Conservation (phyloP, 2,797 vertebrate genomes). For the Steatocranus sp. region DNA sequence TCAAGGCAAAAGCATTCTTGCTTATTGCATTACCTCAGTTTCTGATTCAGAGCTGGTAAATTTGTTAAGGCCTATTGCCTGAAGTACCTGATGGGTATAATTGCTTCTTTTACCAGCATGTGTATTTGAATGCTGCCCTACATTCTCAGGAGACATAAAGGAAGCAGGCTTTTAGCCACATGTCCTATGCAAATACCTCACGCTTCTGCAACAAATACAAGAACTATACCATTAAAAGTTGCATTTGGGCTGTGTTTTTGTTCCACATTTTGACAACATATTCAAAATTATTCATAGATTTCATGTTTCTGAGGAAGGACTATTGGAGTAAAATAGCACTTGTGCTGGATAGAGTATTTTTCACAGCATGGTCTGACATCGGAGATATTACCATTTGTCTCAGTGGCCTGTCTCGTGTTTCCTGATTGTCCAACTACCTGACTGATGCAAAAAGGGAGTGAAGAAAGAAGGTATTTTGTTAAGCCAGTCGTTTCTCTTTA, state of each 20-base stretch:
- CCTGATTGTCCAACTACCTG: not conserved
- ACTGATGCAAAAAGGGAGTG: not conserved
- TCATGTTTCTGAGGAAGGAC: not conserved
- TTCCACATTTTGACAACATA: conserved; percentile 2
- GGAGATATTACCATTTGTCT: not conserved
- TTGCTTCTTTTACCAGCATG: not conserved
- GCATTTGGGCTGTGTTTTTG: not conserved
- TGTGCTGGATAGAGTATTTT: not conserved
- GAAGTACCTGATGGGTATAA: not conserved
- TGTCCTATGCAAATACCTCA: not conserved
- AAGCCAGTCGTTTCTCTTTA: not conserved
- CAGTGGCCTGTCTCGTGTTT: not conserved
- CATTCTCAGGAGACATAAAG: not conserved
- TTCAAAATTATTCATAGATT: conserved; percentile 43
- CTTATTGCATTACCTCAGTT: not conserved
- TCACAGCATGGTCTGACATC: not conserved
- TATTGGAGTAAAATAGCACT: not conserved
- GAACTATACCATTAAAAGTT: not conserved
- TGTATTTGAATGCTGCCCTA: not conserved
- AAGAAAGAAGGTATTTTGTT: not conserved
- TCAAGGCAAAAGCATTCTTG: not conserved
- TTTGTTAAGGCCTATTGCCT: not conserved
- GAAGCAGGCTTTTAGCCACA: not conserved
- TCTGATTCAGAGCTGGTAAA: not conserved
- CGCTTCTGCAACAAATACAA: not conserved